These are phyloP conservation scores for Corythornis cristatus DNA, from an alignment of 2,113 vertebrate genomes.

Conservation along the genomic window DNA sequence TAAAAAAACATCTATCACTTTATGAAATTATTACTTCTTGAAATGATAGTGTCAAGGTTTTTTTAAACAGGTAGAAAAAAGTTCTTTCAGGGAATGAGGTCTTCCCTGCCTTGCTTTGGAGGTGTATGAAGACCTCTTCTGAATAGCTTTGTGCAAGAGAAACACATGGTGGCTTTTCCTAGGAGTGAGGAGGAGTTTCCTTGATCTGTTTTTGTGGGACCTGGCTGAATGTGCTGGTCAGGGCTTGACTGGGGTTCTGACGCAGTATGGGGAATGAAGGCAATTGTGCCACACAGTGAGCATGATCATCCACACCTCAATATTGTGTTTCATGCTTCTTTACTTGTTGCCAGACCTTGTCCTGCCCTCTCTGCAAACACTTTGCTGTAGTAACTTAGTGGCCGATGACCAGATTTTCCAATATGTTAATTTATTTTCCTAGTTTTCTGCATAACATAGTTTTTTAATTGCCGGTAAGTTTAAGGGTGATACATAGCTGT, in stretches of 20 bases:
- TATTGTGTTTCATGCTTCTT: neutral
- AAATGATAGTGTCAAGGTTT: neutral
- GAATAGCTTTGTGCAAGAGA: neutral
- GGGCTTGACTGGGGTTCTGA: neutral
- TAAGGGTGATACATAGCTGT: neutral
- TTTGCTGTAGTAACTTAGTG: neutral
- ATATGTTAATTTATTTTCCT: neutral
- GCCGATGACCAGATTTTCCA: neutral
- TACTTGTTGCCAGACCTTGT: neutral
- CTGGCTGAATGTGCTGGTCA: neutral
- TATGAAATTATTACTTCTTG: neutral
- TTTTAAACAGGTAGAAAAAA: neutral
- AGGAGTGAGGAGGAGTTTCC: neutral
- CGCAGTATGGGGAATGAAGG: accelerated
- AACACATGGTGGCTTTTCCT: accelerated
- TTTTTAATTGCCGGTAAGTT: neutral
- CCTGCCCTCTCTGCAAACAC: neutral
- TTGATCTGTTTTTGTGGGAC: neutral
- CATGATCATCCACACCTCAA: neutral
- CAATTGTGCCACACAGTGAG: neutral
- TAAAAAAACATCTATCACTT: neutral
- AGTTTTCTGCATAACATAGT: neutral
- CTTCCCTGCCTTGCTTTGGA: neutral
- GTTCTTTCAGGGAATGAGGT: neutral
- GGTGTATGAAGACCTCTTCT: neutral